Evolutionary conservation across 2,113 vertebrate species (phyloP), one percentile per base, ranked within the genome.

Genomic region (Sphyrna mokarran): DNA sequence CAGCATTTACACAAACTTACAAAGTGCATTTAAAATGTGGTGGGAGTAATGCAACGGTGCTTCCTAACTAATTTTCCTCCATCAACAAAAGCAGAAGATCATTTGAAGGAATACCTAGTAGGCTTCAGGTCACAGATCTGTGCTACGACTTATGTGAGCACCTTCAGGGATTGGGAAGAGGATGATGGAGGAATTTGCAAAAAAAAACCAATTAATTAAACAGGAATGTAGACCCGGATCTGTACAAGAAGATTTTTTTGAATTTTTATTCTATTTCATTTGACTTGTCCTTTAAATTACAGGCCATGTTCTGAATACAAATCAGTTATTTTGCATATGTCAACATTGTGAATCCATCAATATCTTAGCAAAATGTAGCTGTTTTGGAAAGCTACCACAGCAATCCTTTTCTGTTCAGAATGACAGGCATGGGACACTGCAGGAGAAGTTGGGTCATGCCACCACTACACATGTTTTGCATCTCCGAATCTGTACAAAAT

Each of bases 311-410:
- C 94, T 95, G 69, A 48, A 33, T 72, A 10, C 43, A 95, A 95
- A 95, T 95, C 68, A 93, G n/a, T 66, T 93, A 40, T 63, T 63
- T 93, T 95, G 40, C 43, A 95, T 54, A 70, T 18, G 26, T 61
- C 54, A 90, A 90, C 54, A 61, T n/a, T 63, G 48, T 68, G 16
- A 95, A 54, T 13, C 63, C 10, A 95, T 33, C 20, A 43, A 20
- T 40, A 72, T 6, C 13, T 16, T 33, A 26, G 68, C 43, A 93
- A 66, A 93, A 66, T 37, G 37, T 40, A 93, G 18, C 20, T 72
- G 26, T 37, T 94, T 63, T 33, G 18, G 58, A 95, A 54, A 72
- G 54, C 48, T 69, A 95, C 48, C 8, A 69, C 26, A 54, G 68
- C 37, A 66, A 72, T 54, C 37, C 5, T 43, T 72, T 54, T 43